These are phyloP conservation scores for Formica exsecta DNA, from an alignment of 1,140 invertebrate genomes.

Conservation along the genomic window DNA sequence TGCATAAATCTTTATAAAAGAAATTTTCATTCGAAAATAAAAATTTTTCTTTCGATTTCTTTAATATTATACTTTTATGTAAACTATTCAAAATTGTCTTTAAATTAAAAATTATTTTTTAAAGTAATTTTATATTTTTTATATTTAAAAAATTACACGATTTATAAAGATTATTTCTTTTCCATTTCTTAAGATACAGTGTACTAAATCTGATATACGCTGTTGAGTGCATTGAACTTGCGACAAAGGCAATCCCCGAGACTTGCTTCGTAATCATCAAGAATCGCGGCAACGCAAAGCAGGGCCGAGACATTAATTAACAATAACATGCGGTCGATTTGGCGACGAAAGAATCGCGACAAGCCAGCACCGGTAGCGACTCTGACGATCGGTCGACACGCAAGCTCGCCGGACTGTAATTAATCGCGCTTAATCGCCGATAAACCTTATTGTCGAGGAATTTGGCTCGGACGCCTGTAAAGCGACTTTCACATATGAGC, in stretches of 20 bases:
- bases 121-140: background rate
- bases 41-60: background rate
- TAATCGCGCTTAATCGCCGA: conserved; percentile 77
- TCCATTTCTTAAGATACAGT: background rate
- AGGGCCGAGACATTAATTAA: conserved; percentile 79
- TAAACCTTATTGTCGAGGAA: conserved; percentile 76
- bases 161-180: background rate
- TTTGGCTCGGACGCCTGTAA: conserved; percentile 38
- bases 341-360: conserved; percentile 74
- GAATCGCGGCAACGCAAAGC: conserved; percentile 45
- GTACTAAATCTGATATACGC: background rate
- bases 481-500: conserved; percentile 40
- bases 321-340: conserved; percentile 78
- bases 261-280: conserved; percentile 25
- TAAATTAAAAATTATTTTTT: too few relatives aligned
- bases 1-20: background rate
- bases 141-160: too few relatives aligned
- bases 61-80: background rate
- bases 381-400: conserved; percentile 76
- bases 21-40: too few relatives aligned
- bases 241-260: background rate
- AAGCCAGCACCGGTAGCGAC: conserved; percentile 69
- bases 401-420: conserved; percentile 72
- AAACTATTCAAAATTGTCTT: too few relatives aligned
- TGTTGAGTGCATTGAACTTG: background rate